Evolutionary conservation across 2,888 invertebrate genomes (phyloP).

Genomic region (Melangyna quadrimaculata): DNA sequence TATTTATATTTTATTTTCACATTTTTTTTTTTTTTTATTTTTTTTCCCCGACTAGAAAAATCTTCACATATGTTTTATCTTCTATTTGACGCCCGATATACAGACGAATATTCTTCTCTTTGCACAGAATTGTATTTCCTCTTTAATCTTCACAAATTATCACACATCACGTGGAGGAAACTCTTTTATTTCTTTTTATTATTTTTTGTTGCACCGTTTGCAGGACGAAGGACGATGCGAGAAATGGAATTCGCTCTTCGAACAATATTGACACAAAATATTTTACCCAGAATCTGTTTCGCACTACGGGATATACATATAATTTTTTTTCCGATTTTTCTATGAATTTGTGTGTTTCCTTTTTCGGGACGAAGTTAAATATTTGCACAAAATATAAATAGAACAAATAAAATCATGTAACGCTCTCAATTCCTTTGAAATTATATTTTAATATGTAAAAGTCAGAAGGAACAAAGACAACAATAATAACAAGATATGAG

Average conservation of each 20-base stretch:
- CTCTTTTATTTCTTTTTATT: not conserved
- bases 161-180: conserved; percentile 56
- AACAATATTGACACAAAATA: conserved; percentile 66
- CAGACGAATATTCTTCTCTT: conserved; percentile 12
- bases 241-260: conserved; percentile 16
- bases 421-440: not conserved
- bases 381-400: conserved; percentile 8
- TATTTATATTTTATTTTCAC: not conserved
- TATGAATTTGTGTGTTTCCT: not conserved
- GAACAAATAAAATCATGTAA: conserved; percentile 7
- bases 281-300: conserved; percentile 27
- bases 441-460: not conserved
- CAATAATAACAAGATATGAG: not conserved
- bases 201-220: not conserved
- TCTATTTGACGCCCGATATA: not conserved
- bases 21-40: not conserved
- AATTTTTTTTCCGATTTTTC: conserved; percentile 20
- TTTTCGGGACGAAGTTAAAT: conserved; percentile 29
- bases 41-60: not conserved
- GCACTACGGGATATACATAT: not conserved
- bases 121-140: conserved; percentile 32
- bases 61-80: conserved; percentile 50
- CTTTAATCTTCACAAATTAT: conserved; percentile 67
- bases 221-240: conserved; percentile 1
- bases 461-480: conserved; percentile 6